phyloP scores from a whole-genome alignment of 2,113 vertebrate genomes.

The Dipodomys spectabilis region DNA sequence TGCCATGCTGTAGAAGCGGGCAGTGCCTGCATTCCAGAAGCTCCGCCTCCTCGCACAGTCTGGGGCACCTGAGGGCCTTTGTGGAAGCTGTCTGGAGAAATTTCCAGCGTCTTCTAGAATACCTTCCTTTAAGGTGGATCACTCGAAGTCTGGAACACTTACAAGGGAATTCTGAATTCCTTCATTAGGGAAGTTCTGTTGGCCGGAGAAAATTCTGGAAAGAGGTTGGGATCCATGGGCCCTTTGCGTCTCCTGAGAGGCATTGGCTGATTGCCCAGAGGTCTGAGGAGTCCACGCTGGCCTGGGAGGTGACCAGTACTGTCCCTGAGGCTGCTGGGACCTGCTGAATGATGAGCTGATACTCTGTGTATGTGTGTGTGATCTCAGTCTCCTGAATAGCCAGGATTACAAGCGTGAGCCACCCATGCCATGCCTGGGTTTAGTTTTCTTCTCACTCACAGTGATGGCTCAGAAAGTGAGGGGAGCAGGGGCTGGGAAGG shows the following conservation, averaged over 20 bases:
- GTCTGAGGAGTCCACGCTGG: neutral
- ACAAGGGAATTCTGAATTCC: neutral
- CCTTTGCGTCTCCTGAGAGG: no score
- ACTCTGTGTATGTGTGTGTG: no score
- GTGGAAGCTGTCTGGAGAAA: neutral
- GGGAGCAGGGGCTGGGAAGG: no score
- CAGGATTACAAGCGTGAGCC: no score
- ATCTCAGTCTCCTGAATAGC: no score
- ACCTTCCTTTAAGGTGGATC: neutral
- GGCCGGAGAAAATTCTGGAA: neutral
- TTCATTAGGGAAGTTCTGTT: neutral
- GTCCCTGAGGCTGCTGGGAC: neutral
- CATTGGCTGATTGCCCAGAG: neutral
- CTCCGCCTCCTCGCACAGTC: neutral
- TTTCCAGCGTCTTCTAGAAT: neutral
- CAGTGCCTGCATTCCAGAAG: neutral
- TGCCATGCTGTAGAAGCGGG: neutral
- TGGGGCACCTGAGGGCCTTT: neutral
- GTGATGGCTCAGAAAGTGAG: constrained; percentile 4
- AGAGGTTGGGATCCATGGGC: neutral
- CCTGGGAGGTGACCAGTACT: neutral
- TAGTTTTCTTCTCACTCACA: neutral
- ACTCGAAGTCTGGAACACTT: neutral
- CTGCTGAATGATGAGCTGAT: neutral
- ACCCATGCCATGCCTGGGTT: neutral